Evolutionary conservation across 2,888 invertebrate species (phyloP), one percentile per base, ranked within the genome.

Genomic region (Drosophila fungiperda): DNA sequence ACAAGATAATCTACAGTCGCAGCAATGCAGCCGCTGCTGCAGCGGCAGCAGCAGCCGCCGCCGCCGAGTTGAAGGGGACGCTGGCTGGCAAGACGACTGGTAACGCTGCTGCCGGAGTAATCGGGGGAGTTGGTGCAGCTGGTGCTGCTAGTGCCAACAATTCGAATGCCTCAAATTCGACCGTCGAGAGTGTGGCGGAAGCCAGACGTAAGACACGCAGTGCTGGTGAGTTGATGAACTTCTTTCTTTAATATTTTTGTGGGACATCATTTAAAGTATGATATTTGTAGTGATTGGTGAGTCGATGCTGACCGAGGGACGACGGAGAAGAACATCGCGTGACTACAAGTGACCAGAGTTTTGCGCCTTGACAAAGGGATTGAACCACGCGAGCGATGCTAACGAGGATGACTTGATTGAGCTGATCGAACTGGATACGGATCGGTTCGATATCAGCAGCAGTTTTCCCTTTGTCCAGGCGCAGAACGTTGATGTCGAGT

Each of bases 271-370:
- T 17, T 49, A 15, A 40, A 42, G 12, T 26, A 26, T 8, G 6
- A 0, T 2, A 36, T 1, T 81, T 86, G 20, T 52, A 92, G 92
- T 92, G 72, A 92, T 93, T 71, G 92, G 91, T 38, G 93, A 93
- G 77, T 86, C 91, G 38, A 83, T 90, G 76, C 57, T 92, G 73
- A 91, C 89, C 72, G 93, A 93, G 84, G 92, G 92, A 78, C 91
- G 93, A 84, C 94, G 96, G 90, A 94, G 96, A 92, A 95, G 96
- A 92, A 94, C 94, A 84, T 96, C 95, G 78, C 95, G 96, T 93
- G 96, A 96, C 94, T 95, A 95, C 94, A 96, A 96, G 96, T 96
- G 96, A 96, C 95, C 94, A 93, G 91, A 94, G 94, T 94, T 94
- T 93, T 92, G 93, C 93, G 93, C 92, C 92, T 92, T 93, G 93